These are phyloP conservation scores for Chloroclystis v-ata DNA, from an alignment of 2,888 invertebrate species.

Conservation along the genomic window DNA sequence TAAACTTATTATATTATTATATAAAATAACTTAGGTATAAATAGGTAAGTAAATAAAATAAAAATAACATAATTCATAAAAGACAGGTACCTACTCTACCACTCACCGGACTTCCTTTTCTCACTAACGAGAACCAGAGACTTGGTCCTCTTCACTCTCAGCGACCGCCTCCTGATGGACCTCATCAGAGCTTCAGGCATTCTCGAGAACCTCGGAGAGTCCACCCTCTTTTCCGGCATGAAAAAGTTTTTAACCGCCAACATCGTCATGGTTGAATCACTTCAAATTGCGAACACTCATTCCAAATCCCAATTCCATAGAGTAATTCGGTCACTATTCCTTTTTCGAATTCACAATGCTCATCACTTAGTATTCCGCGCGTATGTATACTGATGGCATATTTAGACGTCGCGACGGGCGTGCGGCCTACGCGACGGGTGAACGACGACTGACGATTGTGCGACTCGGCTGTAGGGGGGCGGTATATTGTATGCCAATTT, in stretches of 20 bases:
- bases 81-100: constrained; percentile 71
- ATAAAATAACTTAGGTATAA: too few relatives aligned
- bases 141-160: constrained; percentile 86
- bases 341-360: constrained; percentile 35
- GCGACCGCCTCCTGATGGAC: constrained; percentile 83
- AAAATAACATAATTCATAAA: constrained; percentile 29
- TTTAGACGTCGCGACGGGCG: constrained; percentile 20
- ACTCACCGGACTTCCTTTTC: constrained; percentile 89
- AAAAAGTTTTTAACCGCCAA: constrained; percentile 87
- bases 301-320: constrained; percentile 18
- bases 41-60: constrained; percentile 13
- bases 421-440: constrained; percentile 19
- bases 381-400: constrained; percentile 31
- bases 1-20: too few relatives aligned
- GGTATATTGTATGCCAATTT: constrained; percentile 32
- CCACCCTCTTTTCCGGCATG: constrained; percentile 80
- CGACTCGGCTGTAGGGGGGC: constrained; percentile 4
- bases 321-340: constrained; percentile 28
- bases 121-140: constrained; percentile 84
- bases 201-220: constrained; percentile 78
- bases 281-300: not conserved
- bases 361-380: constrained; percentile 40
- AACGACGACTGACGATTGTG: constrained; percentile 18
- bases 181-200: constrained; percentile 87
- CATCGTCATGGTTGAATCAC: constrained; percentile 61